These are phyloP conservation scores for Pangasianodon hypophthalmus DNA, from an alignment of 2,113 vertebrate genomes.

Conservation along the genomic window DNA sequence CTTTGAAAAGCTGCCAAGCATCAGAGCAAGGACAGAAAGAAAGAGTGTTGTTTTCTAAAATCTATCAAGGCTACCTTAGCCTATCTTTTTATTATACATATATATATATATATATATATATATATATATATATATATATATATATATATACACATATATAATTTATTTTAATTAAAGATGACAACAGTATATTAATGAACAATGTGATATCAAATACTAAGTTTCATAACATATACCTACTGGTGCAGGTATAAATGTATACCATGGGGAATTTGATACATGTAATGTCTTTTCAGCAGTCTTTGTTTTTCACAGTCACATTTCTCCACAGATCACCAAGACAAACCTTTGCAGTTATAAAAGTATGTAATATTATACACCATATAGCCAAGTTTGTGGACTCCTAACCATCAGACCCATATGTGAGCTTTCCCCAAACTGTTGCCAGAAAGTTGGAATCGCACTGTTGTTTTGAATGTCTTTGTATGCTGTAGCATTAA, in stretches of 20 bases:
- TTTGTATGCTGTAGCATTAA: neutral
- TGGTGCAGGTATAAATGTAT: neutral
- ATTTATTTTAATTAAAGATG: neutral
- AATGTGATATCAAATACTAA: neutral
- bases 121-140: too few relatives aligned
- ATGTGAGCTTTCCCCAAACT: neutral
- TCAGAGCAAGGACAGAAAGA: neutral
- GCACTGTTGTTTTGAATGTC: neutral
- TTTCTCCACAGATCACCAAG: neutral
- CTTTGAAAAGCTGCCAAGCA: conserved; percentile 18
- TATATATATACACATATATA: too few relatives aligned
- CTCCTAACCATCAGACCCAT: neutral
- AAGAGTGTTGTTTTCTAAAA: neutral
- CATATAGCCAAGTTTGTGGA: neutral
- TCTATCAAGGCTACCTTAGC: neutral
- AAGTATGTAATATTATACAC: neutral
- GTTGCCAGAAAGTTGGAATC: neutral
- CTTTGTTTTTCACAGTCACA: neutral
- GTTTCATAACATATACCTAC: neutral
- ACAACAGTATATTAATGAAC: neutral
- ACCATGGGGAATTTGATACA: neutral
- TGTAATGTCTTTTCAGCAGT: neutral
- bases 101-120: too few relatives aligned
- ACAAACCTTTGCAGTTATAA: neutral
- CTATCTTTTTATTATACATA: too few relatives aligned